These are phyloP conservation scores for Hemiscyllium ocellatum DNA, from an alignment of 2,113 vertebrate species.

Conservation along the genomic window DNA sequence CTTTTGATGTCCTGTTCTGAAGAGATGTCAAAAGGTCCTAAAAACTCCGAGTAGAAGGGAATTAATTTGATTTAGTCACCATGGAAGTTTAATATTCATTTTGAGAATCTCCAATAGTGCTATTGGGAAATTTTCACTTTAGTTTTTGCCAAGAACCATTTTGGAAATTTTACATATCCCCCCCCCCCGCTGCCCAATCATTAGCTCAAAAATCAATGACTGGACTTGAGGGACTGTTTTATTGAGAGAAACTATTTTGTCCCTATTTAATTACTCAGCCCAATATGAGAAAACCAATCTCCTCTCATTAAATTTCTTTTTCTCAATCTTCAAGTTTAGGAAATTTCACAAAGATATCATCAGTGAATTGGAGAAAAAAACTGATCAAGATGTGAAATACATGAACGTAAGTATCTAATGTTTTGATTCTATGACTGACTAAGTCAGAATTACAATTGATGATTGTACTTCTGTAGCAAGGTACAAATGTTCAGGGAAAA, in stretches of 20 bases:
- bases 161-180: not conserved
- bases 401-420: constrained; percentile 76
- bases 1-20: not conserved
- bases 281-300: too few species aligned
- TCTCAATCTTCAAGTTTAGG: constrained; percentile 68
- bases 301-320: constrained; percentile 39
- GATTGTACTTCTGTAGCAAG: not conserved
- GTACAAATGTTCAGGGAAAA: not conserved
- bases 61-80: not conserved
- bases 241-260: not conserved
- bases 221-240: not conserved
- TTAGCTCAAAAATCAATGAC: not conserved
- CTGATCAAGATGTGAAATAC: constrained; percentile 90
- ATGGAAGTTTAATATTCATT: not conserved
- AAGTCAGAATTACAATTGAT: not conserved
- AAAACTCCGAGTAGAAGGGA: not conserved
- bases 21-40: not conserved
- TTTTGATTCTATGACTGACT: not conserved
- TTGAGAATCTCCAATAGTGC: not conserved
- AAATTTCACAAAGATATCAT: constrained; percentile 86
- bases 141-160: not conserved
- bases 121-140: not conserved
- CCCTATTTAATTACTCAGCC: not conserved
- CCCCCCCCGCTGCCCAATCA: not conserved
- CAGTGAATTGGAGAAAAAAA: constrained; percentile 88